A percentile compares a stretch with the other conserved stretches of the same genome.
Conservation (phyloP, 2,888 invertebrate species). For the Xestia xanthographa region DNA sequence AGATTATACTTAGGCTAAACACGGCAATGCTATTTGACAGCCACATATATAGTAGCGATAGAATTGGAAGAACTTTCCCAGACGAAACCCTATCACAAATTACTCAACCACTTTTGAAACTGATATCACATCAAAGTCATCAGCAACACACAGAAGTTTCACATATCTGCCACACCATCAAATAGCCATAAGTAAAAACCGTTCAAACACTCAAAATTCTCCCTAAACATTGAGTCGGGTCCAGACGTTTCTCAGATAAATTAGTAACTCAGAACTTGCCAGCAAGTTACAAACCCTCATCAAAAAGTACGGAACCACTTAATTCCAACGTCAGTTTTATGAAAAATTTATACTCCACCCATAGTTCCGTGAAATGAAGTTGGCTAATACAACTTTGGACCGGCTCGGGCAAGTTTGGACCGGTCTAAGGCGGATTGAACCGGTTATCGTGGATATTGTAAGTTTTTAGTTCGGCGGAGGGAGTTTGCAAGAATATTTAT, state of each 20-base stretch:
- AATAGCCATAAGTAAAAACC: slow-evolving; percentile 32
- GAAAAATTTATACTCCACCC: slow-evolving; percentile 71
- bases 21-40: neutral
- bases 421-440: slow-evolving; percentile 53
- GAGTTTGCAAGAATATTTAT: slow-evolving; percentile 58
- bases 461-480: slow-evolving; percentile 57
- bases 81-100: neutral
- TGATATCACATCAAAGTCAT: neutral
- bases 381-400: slow-evolving; percentile 64
- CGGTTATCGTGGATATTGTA: slow-evolving; percentile 63
- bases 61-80: neutral
- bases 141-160: slow-evolving; percentile 1
- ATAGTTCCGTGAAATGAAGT: slow-evolving; percentile 67
- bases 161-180: slow-evolving; percentile 12
- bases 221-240: slow-evolving; percentile 50
- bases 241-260: slow-evolving; percentile 56
- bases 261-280: slow-evolving; percentile 60
- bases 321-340: slow-evolving; percentile 74
- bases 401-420: slow-evolving; percentile 43
- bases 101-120: neutral
- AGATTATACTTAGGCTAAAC: neutral
- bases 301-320: slow-evolving; percentile 72
- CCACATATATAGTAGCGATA: neutral
- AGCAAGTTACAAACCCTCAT: slow-evolving; percentile 62
- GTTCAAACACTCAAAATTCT: slow-evolving; percentile 37